Conservation (phyloP, 2,113 vertebrate species). For the Thinocorus orbignyianus region DNA sequence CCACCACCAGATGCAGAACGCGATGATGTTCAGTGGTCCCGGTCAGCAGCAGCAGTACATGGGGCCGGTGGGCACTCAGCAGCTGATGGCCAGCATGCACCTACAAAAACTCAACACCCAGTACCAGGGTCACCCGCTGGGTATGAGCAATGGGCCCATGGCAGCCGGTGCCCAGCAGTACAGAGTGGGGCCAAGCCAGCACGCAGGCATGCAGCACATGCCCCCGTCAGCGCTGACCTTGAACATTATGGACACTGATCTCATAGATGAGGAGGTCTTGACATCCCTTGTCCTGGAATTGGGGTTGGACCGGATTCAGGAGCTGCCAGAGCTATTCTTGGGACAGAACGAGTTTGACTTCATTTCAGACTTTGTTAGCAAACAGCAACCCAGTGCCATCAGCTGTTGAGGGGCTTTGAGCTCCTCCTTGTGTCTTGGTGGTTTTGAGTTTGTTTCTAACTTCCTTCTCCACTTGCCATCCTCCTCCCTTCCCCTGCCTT, state of each 20-base stretch:
- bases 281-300: conserved; percentile 93
- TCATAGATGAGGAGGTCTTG: conserved; percentile 96
- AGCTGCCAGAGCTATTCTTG: conserved; percentile 95
- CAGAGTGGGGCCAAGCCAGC: conserved; percentile 79
- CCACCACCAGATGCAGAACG: conserved; percentile 77
- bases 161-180: conserved; percentile 76
- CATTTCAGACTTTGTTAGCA: conserved; percentile 94
- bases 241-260: conserved; percentile 91
- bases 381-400: conserved; percentile 93
- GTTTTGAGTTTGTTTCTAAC: conserved; percentile 34
- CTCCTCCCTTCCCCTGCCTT: background rate
- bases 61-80: conserved; percentile 83
- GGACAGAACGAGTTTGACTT: conserved; percentile 99
- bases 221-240: conserved; percentile 80
- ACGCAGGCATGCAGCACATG: conserved; percentile 83
- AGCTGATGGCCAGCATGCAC: conserved; percentile 92
- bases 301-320: conserved; percentile 93
- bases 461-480: background rate
- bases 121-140: conserved; percentile 87
- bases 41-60: conserved; percentile 86
- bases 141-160: conserved; percentile 80
- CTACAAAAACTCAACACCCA: conserved; percentile 91
- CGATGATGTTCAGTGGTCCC: conserved; percentile 81
- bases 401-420: conserved; percentile 84
- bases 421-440: conserved; percentile 11